Percentiles rank a stretch among this genome's conserved stretches.
These are phyloP conservation scores for Archilochus colubris DNA, from an alignment of 2,113 vertebrate species.

Conservation along the genomic window DNA sequence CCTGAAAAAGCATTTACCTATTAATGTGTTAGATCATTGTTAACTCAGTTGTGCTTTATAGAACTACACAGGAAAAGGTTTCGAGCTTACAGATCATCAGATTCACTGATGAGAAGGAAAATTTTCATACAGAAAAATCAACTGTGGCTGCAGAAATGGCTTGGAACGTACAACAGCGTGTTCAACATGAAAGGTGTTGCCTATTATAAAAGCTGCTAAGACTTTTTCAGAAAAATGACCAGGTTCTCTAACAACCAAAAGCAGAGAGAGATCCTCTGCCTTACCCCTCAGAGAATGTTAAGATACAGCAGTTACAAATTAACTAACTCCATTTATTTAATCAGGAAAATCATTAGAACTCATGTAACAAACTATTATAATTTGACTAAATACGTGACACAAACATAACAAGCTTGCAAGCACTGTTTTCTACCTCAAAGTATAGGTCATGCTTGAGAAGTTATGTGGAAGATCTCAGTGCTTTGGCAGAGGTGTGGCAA, in stretches of 20 bases:
- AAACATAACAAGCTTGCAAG: not conserved
- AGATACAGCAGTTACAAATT: not conserved
- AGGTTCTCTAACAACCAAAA: not conserved
- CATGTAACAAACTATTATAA: not conserved
- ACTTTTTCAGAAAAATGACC: not conserved
- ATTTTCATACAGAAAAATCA: not conserved
- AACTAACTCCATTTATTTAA: not conserved
- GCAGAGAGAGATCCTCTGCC: not conserved
- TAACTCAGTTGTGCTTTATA: not conserved
- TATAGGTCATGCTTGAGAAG: not conserved
- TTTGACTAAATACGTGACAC: not conserved
- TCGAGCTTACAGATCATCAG: not conserved
- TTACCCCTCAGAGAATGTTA: not conserved
- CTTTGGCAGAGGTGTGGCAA: not conserved
- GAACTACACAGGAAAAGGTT: not conserved
- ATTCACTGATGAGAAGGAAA: not conserved
- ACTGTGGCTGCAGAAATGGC: not conserved
- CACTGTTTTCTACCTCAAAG: not conserved
- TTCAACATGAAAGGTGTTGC: not conserved
- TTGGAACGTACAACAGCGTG: not conserved
- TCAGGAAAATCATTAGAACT: not conserved
- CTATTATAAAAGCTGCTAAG: not conserved
- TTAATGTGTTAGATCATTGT: not conserved
- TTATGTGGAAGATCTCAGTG: not conserved
- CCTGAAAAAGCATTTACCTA: not conserved